Conservation (phyloP, 2,113 vertebrate genomes). For the Trinectes maculatus region DNA sequence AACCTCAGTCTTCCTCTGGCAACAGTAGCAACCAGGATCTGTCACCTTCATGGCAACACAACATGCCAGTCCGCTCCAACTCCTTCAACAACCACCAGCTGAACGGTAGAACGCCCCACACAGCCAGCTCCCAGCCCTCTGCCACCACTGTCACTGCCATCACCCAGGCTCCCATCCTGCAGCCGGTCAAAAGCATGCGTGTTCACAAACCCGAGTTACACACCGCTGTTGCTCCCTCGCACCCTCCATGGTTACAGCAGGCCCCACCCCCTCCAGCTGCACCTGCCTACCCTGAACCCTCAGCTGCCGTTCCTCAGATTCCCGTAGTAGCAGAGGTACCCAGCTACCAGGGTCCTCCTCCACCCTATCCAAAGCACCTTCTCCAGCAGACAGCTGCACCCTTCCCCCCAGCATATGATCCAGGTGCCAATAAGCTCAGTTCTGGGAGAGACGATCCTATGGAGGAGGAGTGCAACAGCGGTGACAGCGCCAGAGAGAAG, state of each 20-base stretch:
- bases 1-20: conserved; percentile 82
- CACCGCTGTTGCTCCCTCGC: conserved; percentile 93
- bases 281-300: conserved; percentile 71
- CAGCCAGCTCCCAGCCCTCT: conserved; percentile 88
- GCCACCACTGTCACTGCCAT: conserved; percentile 96
- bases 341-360: conserved; percentile 86
- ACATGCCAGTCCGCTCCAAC: conserved; percentile 89
- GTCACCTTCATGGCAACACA: conserved; percentile 88
- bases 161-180: conserved; percentile 93
- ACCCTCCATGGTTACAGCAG: conserved; percentile 92
- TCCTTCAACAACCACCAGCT: conserved; percentile 91
- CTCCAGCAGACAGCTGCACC: conserved; percentile 85
- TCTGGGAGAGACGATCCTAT: conserved; percentile 61
- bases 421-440: conserved; percentile 48
- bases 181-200: conserved; percentile 94
- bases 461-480: conserved; percentile 77
- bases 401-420: conserved; percentile 68
- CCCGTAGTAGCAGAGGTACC: conserved; percentile 66
- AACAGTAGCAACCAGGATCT: conserved; percentile 87
- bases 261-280: conserved; percentile 44
- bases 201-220: conserved; percentile 95
- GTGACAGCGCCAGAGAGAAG: conserved; percentile 75
- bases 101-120: conserved; percentile 80
- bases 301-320: conserved; percentile 57
- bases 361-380: conserved; percentile 94